A percentile compares a stretch with the other conserved stretches of the same genome.
These are phyloP conservation scores for Cavia aperea DNA, from an alignment of 2,113 vertebrate species.

Conservation along the genomic window DNA sequence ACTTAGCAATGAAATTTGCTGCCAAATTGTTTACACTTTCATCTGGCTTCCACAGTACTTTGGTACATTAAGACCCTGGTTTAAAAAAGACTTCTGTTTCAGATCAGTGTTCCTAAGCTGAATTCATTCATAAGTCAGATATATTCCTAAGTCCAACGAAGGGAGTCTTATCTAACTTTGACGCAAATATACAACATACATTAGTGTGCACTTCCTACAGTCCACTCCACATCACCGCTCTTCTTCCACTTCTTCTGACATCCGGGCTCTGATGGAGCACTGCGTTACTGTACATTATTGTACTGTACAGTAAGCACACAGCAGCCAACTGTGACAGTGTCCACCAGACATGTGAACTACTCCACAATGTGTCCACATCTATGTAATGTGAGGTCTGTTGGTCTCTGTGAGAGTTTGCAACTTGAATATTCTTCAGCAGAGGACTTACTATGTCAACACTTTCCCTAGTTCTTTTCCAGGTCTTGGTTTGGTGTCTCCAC, in stretches of 20 bases:
- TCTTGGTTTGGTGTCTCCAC: background rate
- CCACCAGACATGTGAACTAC: too few relatives aligned
- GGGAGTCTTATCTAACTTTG: background rate
- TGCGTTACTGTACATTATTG: background rate
- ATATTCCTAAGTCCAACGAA: background rate
- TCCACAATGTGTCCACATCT: background rate
- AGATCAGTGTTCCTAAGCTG: background rate
- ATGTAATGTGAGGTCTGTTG: background rate
- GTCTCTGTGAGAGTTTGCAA: background rate
- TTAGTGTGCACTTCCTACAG: background rate
- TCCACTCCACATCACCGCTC: background rate
- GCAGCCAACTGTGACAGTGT: background rate
- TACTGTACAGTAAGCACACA: background rate
- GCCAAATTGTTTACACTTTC: background rate
- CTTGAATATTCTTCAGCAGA: background rate
- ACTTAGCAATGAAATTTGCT: background rate
- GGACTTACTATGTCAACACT: background rate
- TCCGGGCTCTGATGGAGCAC: background rate
- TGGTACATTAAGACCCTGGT: background rate
- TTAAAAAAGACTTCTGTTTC: background rate
- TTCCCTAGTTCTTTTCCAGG: background rate
- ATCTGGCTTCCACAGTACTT: background rate
- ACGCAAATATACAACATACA: background rate
- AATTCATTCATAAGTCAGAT: background rate
- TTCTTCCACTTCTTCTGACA: background rate